A percentile compares a stretch with the other conserved stretches of the same genome.
Evolutionary conservation across 2,888 invertebrate species (phyloP).

Genomic region (Mesorhabditis spiculigera): DNA sequence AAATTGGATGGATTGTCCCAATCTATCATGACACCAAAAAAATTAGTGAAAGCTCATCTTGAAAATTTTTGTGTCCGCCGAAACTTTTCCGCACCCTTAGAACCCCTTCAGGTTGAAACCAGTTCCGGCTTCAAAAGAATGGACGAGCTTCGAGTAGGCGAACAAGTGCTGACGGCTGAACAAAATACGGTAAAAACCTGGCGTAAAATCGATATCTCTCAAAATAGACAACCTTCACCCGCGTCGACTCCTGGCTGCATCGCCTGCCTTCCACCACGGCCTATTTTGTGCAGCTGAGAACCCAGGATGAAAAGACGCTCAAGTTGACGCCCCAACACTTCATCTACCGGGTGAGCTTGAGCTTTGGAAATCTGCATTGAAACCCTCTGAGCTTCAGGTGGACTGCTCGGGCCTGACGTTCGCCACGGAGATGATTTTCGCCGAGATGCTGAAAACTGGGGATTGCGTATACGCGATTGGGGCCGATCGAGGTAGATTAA

Average conservation of each 20-base stretch:
- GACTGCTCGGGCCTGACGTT: constrained; percentile 20
- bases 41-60: no score
- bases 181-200: constrained; percentile 24
- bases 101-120: constrained; percentile 28
- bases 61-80: no score
- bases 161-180: constrained; percentile 37
- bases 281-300: constrained; percentile 35
- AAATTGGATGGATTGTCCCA: no score
- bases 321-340: constrained; percentile 49
- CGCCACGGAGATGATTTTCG: constrained; percentile 32
- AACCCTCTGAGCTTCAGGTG: constrained; percentile 12
- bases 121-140: constrained; percentile 32
- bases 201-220: not conserved
- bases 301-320: constrained; percentile 27
- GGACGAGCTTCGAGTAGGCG: constrained; percentile 40
- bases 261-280: constrained; percentile 39
- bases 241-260: constrained; percentile 40
- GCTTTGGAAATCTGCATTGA: not conserved
- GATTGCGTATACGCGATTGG: constrained; percentile 36
- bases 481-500: constrained; percentile 17
- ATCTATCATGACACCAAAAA: no score
- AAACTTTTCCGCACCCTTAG: no score
- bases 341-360: constrained; percentile 34
- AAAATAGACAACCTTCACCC: constrained; percentile 34
- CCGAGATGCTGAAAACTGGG: constrained; percentile 38